Conservation (phyloP, 2,797 vertebrate genomes). For the Oceanodroma leucorhoa region DNA sequence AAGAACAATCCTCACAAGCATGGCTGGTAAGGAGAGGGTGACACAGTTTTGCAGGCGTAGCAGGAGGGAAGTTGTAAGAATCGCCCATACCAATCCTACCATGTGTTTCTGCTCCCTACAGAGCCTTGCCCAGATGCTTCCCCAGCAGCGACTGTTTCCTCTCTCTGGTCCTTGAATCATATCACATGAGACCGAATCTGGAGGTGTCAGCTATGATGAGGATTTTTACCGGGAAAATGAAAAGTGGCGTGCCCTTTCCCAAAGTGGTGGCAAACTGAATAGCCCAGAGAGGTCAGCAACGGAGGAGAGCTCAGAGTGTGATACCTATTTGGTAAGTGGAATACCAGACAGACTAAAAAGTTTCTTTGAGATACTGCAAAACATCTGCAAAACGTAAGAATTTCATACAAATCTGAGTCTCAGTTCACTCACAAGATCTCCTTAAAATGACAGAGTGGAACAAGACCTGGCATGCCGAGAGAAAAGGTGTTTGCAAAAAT, state of each 20-base stretch:
- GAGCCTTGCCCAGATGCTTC: neutral
- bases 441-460: neutral
- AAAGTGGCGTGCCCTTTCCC: neutral
- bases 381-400: neutral
- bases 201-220: neutral
- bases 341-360: neutral
- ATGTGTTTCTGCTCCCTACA: neutral
- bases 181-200: neutral
- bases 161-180: neutral
- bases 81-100: neutral
- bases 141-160: neutral
- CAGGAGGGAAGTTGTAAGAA: neutral
- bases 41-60: fast-evolving
- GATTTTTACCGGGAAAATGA: neutral
- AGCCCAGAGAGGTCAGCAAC: neutral
- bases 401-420: neutral
- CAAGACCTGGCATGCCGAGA: neutral
- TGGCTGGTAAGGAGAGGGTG: neutral
- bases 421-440: neutral
- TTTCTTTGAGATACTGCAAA: neutral
- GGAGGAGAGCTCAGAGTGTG: neutral
- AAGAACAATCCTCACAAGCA: neutral
- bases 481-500: neutral
- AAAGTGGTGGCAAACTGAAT: neutral
- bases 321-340: neutral